Evolutionary conservation across 2,113 vertebrate genomes (phyloP).

Genomic region (Sceloporus undulatus): DNA sequence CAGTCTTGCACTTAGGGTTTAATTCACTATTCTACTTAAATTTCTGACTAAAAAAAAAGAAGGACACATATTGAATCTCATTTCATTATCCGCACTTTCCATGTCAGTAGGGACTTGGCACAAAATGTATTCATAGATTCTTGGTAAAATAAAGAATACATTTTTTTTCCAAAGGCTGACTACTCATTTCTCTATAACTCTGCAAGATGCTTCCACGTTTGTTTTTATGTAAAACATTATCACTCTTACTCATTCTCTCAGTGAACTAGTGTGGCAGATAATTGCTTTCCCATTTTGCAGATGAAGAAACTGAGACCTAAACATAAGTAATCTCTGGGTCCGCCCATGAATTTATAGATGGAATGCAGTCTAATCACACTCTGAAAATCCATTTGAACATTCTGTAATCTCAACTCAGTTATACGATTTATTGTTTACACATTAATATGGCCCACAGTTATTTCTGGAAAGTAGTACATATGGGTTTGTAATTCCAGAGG

Average conservation of each 20-base stretch:
- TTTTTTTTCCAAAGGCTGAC: neutral
- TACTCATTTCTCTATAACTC: neutral
- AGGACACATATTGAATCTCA: neutral
- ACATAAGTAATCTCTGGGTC: neutral
- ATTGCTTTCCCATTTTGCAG: neutral
- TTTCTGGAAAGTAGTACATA: too few relatives aligned
- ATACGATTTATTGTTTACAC: neutral
- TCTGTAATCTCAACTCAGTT: neutral
- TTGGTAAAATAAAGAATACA: neutral
- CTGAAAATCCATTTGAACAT: neutral
- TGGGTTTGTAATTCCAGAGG: neutral
- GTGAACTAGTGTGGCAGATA: neutral
- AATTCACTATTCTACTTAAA: slow-evolving; percentile 1
- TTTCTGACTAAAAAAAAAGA: neutral
- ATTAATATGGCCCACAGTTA: neutral
- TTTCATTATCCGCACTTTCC: neutral
- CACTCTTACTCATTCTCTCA: neutral
- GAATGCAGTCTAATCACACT: neutral
- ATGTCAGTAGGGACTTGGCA: neutral
- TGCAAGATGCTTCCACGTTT: neutral
- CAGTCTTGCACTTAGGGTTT: neutral
- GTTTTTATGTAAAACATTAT: neutral
- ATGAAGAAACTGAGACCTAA: neutral
- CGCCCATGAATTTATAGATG: neutral
- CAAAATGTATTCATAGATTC: slow-evolving; percentile 8